Evolutionary conservation across 1,140 invertebrate genomes (phyloP).

Genomic region (Caenorhabditis inopinata): DNA sequence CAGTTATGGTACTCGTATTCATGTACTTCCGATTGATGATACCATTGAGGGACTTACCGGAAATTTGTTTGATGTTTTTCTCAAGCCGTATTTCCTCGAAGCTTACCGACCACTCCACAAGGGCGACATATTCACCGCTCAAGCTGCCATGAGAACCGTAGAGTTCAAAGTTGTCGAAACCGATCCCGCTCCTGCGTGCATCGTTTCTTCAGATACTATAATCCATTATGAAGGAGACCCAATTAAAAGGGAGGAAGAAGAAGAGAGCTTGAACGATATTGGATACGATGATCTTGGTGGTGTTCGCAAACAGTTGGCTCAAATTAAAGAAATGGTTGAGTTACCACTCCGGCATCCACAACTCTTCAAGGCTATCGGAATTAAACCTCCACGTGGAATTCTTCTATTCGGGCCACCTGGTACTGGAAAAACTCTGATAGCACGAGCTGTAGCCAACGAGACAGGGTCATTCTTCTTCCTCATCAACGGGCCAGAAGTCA

Average conservation of each 20-base stretch:
- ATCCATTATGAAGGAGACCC: slow-evolving; percentile 99
- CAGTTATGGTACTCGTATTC: slow-evolving; percentile 95
- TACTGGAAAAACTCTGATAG: slow-evolving; percentile 91
- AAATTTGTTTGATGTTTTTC: slow-evolving; percentile 96
- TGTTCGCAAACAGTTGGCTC: slow-evolving; percentile 90
- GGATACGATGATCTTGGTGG: slow-evolving; percentile 99
- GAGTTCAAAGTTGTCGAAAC: slow-evolving; percentile 99
- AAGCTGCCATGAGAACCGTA: slow-evolving; percentile 95
- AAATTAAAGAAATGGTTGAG: slow-evolving; percentile 99
- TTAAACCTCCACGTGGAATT: slow-evolving; percentile 89
- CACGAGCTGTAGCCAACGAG: slow-evolving; percentile 96
- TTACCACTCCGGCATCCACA: slow-evolving; percentile 94
- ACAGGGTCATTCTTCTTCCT: slow-evolving; percentile 99
- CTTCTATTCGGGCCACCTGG: slow-evolving; percentile 94
- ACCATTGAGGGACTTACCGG: slow-evolving; percentile 95
- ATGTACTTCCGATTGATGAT: slow-evolving; percentile 97
- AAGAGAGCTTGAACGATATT: slow-evolving; percentile 93
- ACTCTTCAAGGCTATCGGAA: slow-evolving; percentile 83
- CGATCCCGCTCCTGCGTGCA: slow-evolving; percentile 94
- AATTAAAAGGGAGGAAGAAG: slow-evolving; percentile 97
- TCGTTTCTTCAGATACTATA: slow-evolving; percentile 97
- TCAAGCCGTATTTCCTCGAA: slow-evolving; percentile 98
- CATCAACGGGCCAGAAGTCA: slow-evolving; percentile 98
- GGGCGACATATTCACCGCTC: slow-evolving; percentile 95
- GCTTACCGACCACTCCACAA: slow-evolving; percentile 97